Evolutionary conservation across 1,140 invertebrate genomes (phyloP).

Genomic region (Drosophila albomicans): DNA sequence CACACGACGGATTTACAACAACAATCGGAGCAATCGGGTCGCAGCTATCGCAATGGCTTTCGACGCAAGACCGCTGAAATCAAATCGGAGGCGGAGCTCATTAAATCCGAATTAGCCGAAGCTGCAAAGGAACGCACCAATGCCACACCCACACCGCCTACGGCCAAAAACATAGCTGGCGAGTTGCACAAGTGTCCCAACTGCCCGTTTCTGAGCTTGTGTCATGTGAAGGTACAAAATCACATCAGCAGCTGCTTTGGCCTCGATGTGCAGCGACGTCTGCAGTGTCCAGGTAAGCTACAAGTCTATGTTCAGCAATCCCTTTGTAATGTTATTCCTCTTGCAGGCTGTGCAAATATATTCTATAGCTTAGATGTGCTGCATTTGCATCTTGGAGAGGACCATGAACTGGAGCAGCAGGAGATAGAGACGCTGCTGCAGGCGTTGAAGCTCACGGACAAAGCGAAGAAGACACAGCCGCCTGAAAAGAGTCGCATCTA

Average conservation of each 20-base stretch:
- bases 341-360: conserved; percentile 85
- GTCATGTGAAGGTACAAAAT: conserved; percentile 42
- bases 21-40: conserved; percentile 54
- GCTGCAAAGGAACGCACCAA: conserved; percentile 71
- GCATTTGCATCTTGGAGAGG: conserved; percentile 85
- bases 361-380: conserved; percentile 85
- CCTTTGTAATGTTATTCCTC: background rate
- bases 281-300: conserved; percentile 63
- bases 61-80: conserved; percentile 74
- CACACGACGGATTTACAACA: conserved; percentile 77
- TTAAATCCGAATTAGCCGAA: conserved; percentile 76
- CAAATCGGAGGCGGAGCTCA: conserved; percentile 77
- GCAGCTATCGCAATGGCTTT: conserved; percentile 73
- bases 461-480: conserved; percentile 21
- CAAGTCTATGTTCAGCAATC: no score
- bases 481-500: conserved; percentile 74
- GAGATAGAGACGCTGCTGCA: conserved; percentile 70
- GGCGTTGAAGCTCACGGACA: conserved; percentile 9
- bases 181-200: conserved; percentile 55
- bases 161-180: conserved; percentile 41
- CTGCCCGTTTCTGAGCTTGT: conserved; percentile 69
- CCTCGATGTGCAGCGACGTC: conserved; percentile 34
- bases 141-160: conserved; percentile 76
- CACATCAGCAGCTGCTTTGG: conserved; percentile 54
- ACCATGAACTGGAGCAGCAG: conserved; percentile 84